These are phyloP conservation scores for Megaceryle torquata DNA, from an alignment of 2,113 vertebrate species.

Conservation along the genomic window DNA sequence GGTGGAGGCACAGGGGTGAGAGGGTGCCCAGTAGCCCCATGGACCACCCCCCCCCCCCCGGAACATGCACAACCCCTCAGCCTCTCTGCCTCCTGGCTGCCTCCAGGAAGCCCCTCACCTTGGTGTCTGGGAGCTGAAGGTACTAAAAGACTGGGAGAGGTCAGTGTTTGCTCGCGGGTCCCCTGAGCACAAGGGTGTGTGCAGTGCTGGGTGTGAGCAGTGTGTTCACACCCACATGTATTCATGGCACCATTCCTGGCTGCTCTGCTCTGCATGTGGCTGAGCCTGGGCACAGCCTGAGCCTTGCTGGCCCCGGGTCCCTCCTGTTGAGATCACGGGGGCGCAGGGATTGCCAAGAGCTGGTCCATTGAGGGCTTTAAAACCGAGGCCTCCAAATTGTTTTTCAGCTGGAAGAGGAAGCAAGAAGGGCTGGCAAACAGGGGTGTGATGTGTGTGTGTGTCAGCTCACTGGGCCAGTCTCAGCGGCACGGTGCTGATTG, in stretches of 20 bases:
- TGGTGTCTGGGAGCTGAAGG: neutral
- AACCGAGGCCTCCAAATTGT: neutral
- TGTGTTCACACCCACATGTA: fast-evolving
- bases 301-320: neutral
- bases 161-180: neutral
- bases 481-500: neutral
- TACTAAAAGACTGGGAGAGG: neutral
- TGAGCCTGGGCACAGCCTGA: neutral
- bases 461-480: neutral
- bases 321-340: neutral
- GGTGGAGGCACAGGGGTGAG: fast-evolving
- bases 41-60: neutral
- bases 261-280: neutral
- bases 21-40: neutral
- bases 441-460: neutral
- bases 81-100: fast-evolving
- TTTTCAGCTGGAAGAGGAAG: conserved; percentile 8
- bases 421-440: neutral
- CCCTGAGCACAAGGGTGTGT: neutral
- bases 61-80: too few relatives aligned
- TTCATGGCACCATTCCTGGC: neutral
- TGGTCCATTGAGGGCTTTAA: conserved; percentile 12
- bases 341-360: neutral
- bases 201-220: neutral
- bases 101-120: neutral